These are phyloP conservation scores for Drosophila ezoana DNA, from an alignment of 2,888 invertebrate genomes.

Conservation along the genomic window DNA sequence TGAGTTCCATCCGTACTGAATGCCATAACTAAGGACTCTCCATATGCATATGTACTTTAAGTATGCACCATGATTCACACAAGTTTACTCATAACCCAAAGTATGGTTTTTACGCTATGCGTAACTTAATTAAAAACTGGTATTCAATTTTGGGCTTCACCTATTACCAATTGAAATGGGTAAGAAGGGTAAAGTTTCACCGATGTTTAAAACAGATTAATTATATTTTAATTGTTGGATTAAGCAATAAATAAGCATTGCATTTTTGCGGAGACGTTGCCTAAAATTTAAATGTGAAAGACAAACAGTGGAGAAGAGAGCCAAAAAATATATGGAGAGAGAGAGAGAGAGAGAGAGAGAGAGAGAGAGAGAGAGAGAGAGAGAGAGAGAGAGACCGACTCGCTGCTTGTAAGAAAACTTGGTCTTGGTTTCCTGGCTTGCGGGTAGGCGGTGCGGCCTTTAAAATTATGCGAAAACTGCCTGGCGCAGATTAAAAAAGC, in stretches of 20 bases:
- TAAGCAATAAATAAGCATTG: conserved; percentile 55
- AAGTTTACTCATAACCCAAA: conserved; percentile 5
- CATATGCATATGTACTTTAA: background rate
- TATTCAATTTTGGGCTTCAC: conserved; percentile 31
- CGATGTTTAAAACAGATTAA: background rate
- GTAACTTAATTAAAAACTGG: conserved; percentile 43
- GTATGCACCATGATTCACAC: conserved; percentile 34
- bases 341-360: conserved; percentile 1
- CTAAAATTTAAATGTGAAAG: conserved; percentile 47
- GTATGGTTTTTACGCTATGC: conserved; percentile 45
- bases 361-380: background rate
- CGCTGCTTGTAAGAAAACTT: background rate
- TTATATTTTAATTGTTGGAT: too few relatives aligned
- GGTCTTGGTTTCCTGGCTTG: conserved; percentile 1
- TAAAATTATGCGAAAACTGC: conserved; percentile 36
- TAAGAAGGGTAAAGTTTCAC: too few relatives aligned
- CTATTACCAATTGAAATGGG: conserved; percentile 9
- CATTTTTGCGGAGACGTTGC: conserved; percentile 40
- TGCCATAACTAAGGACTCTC: background rate
- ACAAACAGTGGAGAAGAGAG: conserved; percentile 8
- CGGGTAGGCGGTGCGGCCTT: conserved; percentile 42
- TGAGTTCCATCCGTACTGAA: background rate
- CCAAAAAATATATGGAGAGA: background rate
- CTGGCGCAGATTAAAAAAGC: conserved; percentile 54
- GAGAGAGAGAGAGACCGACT: conserved; percentile 1